Conservation (phyloP, 2,113 vertebrate species). For the Pseudopodoces humilis region DNA sequence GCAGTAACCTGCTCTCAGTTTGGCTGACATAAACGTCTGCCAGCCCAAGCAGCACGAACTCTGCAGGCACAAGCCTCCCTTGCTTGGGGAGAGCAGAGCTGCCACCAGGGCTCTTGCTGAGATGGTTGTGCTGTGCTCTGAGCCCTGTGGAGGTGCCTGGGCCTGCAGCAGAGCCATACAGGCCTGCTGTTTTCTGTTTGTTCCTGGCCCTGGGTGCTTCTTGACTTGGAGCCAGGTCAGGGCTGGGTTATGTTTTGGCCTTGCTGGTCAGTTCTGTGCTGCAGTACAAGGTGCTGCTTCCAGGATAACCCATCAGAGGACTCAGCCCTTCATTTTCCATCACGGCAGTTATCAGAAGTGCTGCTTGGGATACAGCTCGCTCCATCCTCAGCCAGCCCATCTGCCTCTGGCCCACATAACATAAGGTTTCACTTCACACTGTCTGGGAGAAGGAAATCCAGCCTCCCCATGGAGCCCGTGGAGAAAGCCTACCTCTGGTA, state of each 20-base stretch:
- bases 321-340: background rate
- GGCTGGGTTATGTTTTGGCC: background rate
- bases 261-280: background rate
- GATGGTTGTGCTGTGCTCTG: background rate
- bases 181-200: background rate
- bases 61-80: background rate
- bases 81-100: background rate
- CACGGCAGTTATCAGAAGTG: background rate
- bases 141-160: background rate
- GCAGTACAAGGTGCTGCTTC: background rate
- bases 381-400: background rate
- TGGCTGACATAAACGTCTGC: background rate
- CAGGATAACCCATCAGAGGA: background rate
- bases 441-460: background rate
- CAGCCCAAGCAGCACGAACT: background rate
- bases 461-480: no score
- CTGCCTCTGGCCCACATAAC: background rate
- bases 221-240: background rate
- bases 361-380: background rate
- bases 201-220: background rate
- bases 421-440: background rate
- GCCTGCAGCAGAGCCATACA: background rate
- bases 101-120: background rate
- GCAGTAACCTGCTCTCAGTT: background rate
- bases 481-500: background rate